Base-by-base conservation (phyloP, 2,113 vertebrate genomes). In the Psephotus haematonotus region DNA sequence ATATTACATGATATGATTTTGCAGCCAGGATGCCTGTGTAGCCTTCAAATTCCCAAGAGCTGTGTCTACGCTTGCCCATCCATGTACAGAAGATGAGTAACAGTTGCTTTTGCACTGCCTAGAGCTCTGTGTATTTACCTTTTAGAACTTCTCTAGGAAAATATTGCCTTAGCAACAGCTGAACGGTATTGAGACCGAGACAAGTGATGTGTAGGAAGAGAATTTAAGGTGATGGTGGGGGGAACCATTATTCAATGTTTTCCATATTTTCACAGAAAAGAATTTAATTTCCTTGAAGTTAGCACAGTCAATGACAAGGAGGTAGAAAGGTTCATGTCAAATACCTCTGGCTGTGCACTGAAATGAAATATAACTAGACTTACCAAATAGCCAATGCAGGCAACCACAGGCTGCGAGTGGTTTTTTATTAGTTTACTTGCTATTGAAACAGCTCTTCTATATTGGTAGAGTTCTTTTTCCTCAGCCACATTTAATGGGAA, bases 1-100 rank as follows among this genome's bases (percentile, higher is more conserved):
- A 3, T 31, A 1, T 11, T 4, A 0, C 14, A 1, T 0, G 2
- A 3, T 8, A 1, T 0, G 2, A 5, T 11, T 57, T 23, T 62
- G 27, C 68, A 84, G 65, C n/a, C 49, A 41, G 37, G 9, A 3
- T 4, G 7, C 4, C 70, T 16, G 11, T 7, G 35, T 29, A 81
- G 35, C 37, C 64, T 16, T 3, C 17, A 12, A 0, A 4, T 15
- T 28, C 14, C 37, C 67, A 5, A 7, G 37, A 41, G 64, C 63
- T 22, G 6, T 5, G 35, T 37, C 59, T 60, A 6, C 16, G 0
- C 52, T 74, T 33, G 81, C 47, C 85, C 50, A 11, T 19, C 37
- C 82, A 1, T 0, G 1, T 1, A 6, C 5, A 53, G 72, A 63
- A 69, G 64, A 35, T 25, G 33, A 55, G 52, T 1, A n/a, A 3